Evolutionary conservation across 30 jellyfish, hydroid and myxozoan genomes (phyloP).

Genomic region (Turritopsis rubra): DNA sequence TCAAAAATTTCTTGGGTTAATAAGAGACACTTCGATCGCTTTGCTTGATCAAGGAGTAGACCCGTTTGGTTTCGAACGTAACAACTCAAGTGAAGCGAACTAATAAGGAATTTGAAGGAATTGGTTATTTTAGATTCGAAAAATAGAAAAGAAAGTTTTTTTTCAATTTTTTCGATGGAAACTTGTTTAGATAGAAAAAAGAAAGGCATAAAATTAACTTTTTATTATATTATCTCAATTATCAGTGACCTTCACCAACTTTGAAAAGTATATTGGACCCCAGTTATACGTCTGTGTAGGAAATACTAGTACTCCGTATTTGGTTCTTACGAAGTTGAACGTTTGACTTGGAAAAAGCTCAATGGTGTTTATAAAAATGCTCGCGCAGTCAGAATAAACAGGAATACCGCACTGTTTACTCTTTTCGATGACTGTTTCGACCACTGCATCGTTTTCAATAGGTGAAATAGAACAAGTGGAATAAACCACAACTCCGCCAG

Average conservation of each 20-base stretch:
- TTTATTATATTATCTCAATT: not conserved
- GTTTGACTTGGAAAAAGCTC: constrained; percentile 19
- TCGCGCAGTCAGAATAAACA: not conserved
- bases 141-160: too few relatives aligned
- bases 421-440: constrained; percentile 21
- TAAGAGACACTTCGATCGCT: constrained; percentile 58
- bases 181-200: too few relatives aligned
- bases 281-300: constrained; percentile 44
- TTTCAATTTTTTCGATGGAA: too few relatives aligned
- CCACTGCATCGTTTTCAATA: constrained; percentile 54
- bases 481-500: constrained; percentile 62
- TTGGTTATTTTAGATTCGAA: too few relatives aligned
- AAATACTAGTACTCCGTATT: constrained; percentile 39
- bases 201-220: too few relatives aligned
- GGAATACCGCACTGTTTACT: not conserved
- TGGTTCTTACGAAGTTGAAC: not conserved
- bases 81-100: not conserved
- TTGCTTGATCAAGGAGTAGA: constrained; percentile 49
- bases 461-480: constrained; percentile 76
- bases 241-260: not conserved
- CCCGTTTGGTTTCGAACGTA: constrained; percentile 42
- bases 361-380: not conserved
- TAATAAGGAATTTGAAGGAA: too few relatives aligned
- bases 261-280: constrained; percentile 68
- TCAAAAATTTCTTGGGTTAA: constrained; percentile 45